Percentiles rank a stretch among this genome's conserved stretches.
Evolutionary conservation across 2,113 vertebrate species (phyloP).

Genomic region (Meleagris gallopavo): DNA sequence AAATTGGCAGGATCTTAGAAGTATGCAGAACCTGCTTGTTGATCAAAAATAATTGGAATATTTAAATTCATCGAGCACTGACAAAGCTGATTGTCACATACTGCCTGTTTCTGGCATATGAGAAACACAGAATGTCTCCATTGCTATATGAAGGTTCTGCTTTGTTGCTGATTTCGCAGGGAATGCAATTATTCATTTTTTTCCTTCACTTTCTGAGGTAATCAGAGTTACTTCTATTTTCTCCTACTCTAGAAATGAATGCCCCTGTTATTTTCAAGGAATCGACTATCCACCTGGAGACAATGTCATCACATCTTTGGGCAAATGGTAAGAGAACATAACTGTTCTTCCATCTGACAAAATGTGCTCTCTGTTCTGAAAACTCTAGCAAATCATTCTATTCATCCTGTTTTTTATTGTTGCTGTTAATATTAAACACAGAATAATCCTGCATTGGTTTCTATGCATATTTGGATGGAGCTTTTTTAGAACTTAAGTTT

Average conservation of each 20-base stretch:
- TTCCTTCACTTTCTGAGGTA: neutral
- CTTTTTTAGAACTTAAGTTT: neutral
- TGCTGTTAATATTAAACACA: neutral
- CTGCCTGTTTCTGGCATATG: neutral
- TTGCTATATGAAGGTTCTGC: neutral
- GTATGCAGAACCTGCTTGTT: neutral
- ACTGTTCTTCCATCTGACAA: neutral
- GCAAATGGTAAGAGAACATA: conserved; percentile 88
- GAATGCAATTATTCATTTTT: accelerated
- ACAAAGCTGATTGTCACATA: accelerated
- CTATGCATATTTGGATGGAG: neutral
- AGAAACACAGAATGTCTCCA: neutral
- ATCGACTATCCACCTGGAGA: conserved; percentile 91
- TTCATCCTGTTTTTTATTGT: neutral
- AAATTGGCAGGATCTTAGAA: neutral
- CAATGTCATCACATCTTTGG: conserved; percentile 88
- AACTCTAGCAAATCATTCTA: neutral
- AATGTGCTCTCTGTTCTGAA: neutral
- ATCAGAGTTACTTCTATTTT: neutral
- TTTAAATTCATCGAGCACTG: neutral
- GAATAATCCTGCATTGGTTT: neutral
- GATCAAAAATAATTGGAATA: neutral
- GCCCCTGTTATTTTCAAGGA: conserved; percentile 92
- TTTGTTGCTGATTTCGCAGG: neutral
- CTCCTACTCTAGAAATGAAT: conserved; percentile 83